Evolutionary conservation across 2,797 vertebrate species (phyloP).

Genomic region (Paramormyrops hopkinsi): DNA sequence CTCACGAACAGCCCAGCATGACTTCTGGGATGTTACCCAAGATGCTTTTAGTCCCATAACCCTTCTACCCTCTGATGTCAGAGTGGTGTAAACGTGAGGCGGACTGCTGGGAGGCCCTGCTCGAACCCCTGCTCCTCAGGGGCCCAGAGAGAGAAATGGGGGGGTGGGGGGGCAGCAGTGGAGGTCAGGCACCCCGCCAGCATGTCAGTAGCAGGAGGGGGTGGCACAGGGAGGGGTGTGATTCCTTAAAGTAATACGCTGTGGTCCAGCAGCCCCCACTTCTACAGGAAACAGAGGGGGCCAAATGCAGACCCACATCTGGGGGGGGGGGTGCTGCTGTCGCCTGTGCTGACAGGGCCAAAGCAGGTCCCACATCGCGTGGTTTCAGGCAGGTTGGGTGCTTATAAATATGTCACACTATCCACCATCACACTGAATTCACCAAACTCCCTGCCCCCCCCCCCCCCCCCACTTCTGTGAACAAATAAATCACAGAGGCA

Average conservation of each 20-base stretch:
- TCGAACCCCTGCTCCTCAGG: not conserved
- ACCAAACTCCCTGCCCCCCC: not conserved
- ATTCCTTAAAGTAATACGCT: constrained; percentile 18
- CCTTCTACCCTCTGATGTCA: not conserved
- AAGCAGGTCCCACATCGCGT: not conserved
- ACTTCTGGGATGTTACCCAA: not conserved
- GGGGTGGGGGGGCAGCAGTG: not conserved
- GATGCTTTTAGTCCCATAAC: not conserved
- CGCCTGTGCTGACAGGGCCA: not conserved
- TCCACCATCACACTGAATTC: not conserved
- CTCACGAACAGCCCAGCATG: not conserved
- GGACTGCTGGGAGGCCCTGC: not conserved
- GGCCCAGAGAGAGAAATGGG: not conserved
- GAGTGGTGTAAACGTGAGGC: not conserved
- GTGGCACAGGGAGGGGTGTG: not conserved
- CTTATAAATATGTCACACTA: not conserved
- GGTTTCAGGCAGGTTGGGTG: not conserved
- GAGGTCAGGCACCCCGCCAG: not conserved
- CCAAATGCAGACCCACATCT: not conserved
- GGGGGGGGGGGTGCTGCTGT: not conserved
- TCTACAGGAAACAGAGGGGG: constrained; percentile 8
- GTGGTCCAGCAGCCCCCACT: not conserved
- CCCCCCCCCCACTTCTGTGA: not conserved
- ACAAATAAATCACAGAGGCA: not conserved
- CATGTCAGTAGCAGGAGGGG: not conserved